phyloP scores from a whole-genome alignment of 2,888 invertebrate species.

The Spatulosminthurus flaviceps region DNA sequence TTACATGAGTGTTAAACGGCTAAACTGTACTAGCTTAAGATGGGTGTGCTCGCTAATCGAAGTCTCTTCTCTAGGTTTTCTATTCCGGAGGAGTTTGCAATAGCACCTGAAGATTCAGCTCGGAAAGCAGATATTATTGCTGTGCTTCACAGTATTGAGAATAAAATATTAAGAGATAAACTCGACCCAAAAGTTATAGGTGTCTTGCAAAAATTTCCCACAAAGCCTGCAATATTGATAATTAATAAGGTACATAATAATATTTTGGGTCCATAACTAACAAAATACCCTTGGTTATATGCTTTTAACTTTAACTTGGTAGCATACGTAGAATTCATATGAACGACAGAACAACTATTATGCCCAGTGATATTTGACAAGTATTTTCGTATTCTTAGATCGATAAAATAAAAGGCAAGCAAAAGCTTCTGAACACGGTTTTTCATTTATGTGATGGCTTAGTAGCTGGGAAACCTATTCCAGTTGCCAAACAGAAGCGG shows the following conservation, averaged over 20 bases:
- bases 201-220: constrained; percentile 74
- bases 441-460: constrained; percentile 74
- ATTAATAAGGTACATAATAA: constrained; percentile 80
- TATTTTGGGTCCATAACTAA: background rate
- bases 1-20: too few species aligned
- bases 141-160: constrained; percentile 85
- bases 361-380: background rate
- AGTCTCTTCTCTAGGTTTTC: constrained; percentile 69
- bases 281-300: background rate
- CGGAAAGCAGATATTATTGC: constrained; percentile 81
- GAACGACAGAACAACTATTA: constrained; percentile 1
- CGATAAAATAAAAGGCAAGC: constrained; percentile 76
- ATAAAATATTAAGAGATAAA: constrained; percentile 74
- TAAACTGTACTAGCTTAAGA: too few species aligned
- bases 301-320: too few species aligned
- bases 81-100: constrained; percentile 71
- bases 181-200: constrained; percentile 77
- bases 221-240: constrained; percentile 75
- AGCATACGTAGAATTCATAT: too few species aligned
- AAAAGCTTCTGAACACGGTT: constrained; percentile 78
- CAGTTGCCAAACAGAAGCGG: constrained; percentile 31
- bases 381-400: constrained; percentile 69
- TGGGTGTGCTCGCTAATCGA: too few species aligned
- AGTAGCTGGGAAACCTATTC: constrained; percentile 54
- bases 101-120: constrained; percentile 72